Evolutionary conservation across 2,888 invertebrate species (phyloP), one percentile per base, ranked within the genome.

Genomic region (Tetragonisca angustula): DNA sequence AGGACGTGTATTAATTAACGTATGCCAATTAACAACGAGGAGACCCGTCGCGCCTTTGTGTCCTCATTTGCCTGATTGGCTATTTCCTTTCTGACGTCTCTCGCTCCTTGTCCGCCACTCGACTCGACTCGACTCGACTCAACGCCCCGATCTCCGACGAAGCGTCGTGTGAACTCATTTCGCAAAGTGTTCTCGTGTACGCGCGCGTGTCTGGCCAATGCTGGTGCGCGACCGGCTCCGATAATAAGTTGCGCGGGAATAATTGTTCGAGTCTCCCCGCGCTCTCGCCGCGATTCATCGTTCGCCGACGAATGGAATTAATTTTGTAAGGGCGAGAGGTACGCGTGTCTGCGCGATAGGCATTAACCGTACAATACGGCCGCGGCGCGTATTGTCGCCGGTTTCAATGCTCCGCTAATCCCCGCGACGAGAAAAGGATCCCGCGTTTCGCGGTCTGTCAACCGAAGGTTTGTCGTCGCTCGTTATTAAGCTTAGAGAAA

Each of bases 1-100:
- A 80, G 87, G 43, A 62, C 78, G 86, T 85, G 87, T 86, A 90
- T 90, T 91, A 91, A 91, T 87, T 87, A 92, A 91, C 88, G 87
- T 84, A 81, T 76, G 88, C 89, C 90, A 92, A 92, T 92, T 91
- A 92, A 89, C 86, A 76, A 88, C 82, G 77, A 76, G 56, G 71
- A 70, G 78, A 76, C 79, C 83, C 85, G 86, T 84, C 80, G 82
- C 68, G 83, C 87, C 88, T 91, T 91, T 92, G 89, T 90, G 83
- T 84, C 83, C 89, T 88, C 85, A 87, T 91, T 90, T 87, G 86
- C 80, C 78, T 85, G 90, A 92, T 91, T 88, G 89, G 87, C 87
- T 87, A 88, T 90, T 91, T 90, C 88, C 90, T 89, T 90, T 85
- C 77, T 70, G 81, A 79, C 85, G 84, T 81, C 78, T 69, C 70